Base-by-base conservation (phyloP, 2,113 vertebrate species). In the Calyptommatus sinebrachiatus region DNA sequence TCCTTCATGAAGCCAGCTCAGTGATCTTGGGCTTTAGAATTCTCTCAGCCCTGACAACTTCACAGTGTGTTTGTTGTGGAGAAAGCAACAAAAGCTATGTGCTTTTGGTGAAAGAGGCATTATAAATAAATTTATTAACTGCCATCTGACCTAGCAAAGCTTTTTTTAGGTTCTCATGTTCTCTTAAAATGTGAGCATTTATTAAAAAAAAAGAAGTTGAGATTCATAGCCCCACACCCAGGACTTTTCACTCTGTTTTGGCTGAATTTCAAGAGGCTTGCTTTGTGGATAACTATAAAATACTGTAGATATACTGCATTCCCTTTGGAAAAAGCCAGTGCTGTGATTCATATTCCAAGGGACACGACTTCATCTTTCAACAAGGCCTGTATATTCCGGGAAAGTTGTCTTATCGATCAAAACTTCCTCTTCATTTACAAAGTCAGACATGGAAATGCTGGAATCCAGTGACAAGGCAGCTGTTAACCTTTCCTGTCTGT, bases 401-500 rank as follows among this genome's bases (percentile, higher is more conserved):
- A 60, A 22, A 11, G 50, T 9, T 16, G 61, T 87, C 84, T 41
- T 87, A 87, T 89, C 79, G 83, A 69, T 80, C 45, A 48, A 69
- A 82, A 28, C 82, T 85, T 84, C 88, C 84, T 90, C 73, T 85
- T 76, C 71, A 79, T 29, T 66, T 12, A 76, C 82, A 87, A 88
- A 89, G 89, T 88, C 87, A 86, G 89, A 90, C 2, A 81, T 83
- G 81, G 81, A 87, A 74, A 2, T 2, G 66, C 12, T 68, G 8
- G 88, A 87, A 78, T 81, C 87, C 88, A 89, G 84, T 84, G 84
- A 67, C 87, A 84, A 85, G 9, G 81, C 89, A 89, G 85, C 89
- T 86, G 86, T 91, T 91, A 89, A 92, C 90, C 91, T 93, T 93
- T 88, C 85, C 85, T 93, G 89, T 92, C 89, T 84, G 83, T 78